A percentile compares a stretch with the other conserved stretches of the same genome.
Evolutionary conservation across 2,113 vertebrate species (phyloP).

Genomic region (Rhea pennata): DNA sequence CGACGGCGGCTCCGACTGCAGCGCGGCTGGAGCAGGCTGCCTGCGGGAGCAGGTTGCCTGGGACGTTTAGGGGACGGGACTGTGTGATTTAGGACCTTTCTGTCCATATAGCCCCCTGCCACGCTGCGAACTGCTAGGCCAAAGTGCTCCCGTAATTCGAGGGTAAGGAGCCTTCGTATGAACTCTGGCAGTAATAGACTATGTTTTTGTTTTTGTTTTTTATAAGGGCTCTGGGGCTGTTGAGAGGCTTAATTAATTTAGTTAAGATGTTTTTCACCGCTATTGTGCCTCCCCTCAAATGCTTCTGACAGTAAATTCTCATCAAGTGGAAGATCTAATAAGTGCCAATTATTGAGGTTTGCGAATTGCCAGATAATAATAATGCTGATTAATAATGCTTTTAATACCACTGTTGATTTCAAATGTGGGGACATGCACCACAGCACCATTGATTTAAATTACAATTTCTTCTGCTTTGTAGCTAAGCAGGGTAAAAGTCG

Average conservation of each 20-base stretch:
- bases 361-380: slow-evolving; percentile 67
- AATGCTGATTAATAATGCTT: slow-evolving; percentile 57
- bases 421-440: neutral
- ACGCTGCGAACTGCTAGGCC: neutral
- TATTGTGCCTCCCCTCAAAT: slow-evolving; percentile 46
- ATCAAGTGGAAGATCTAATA: slow-evolving; percentile 61
- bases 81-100: too few relatives aligned
- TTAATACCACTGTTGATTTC: slow-evolving; percentile 29
- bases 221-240: neutral
- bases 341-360: slow-evolving; percentile 65
- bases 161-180: neutral
- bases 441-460: neutral
- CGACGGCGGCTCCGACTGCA: too few relatives aligned
- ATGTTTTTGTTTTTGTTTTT: too few relatives aligned
- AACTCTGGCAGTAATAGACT: neutral
- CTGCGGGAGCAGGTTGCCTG: too few relatives aligned
- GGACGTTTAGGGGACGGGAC: too few relatives aligned
- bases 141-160: accelerated
- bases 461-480: neutral
- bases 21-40: too few relatives aligned
- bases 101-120: too few relatives aligned
- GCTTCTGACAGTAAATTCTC: slow-evolving; percentile 61
- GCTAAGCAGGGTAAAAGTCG: slow-evolving; percentile 1
- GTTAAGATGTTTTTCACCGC: slow-evolving; percentile 42
- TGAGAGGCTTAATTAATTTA: slow-evolving; percentile 55